phyloP scores from a whole-genome alignment of 2,113 vertebrate genomes.

The Tilapia sparmanii region DNA sequence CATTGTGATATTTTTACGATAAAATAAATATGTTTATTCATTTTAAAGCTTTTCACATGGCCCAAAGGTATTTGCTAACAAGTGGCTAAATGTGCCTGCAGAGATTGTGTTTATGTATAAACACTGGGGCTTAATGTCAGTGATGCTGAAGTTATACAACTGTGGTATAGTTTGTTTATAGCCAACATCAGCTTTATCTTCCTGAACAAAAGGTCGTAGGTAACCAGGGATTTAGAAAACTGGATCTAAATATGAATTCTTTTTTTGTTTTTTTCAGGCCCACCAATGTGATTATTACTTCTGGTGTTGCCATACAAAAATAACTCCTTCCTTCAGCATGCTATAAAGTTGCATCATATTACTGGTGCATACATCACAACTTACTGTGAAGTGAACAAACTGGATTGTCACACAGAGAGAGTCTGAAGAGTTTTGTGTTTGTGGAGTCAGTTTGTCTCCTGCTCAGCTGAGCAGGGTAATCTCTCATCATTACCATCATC shows the following conservation, averaged over 20 bases:
- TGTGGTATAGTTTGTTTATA: not conserved
- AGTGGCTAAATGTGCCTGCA: not conserved
- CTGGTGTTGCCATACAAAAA: not conserved
- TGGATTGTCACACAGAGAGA: rapidly evolving
- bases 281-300: not conserved
- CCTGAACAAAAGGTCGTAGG: not conserved
- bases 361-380: not conserved
- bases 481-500: not conserved
- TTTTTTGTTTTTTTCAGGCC: not conserved
- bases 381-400: not conserved
- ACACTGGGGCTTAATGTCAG: not conserved
- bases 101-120: not conserved
- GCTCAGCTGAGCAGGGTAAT: not conserved
- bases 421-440: not conserved
- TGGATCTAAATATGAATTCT: not conserved
- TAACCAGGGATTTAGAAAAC: not conserved
- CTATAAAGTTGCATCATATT: not conserved
- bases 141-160: not conserved
- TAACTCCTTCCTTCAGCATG: not conserved
- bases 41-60: not conserved
- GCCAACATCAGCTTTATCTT: not conserved
- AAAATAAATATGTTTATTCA: not conserved
- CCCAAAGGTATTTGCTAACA: not conserved
- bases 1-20: not conserved
- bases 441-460: not conserved